A percentile compares a stretch with the other conserved stretches of the same genome.
These are phyloP conservation scores for Rhopalosiphum maidis DNA, from an alignment of 1,140 invertebrate genomes.

Conservation along the genomic window DNA sequence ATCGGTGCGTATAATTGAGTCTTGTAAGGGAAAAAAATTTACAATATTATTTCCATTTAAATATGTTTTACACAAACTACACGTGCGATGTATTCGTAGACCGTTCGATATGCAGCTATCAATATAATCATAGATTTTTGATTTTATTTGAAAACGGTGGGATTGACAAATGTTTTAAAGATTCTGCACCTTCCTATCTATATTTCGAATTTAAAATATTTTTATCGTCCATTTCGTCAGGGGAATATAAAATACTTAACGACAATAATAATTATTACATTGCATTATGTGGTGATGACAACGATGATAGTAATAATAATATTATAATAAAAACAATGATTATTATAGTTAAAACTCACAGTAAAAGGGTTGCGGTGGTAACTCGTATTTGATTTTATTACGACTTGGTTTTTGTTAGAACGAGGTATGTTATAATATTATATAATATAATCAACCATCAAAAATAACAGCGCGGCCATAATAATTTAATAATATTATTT, in stretches of 20 bases:
- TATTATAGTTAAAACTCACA: neutral
- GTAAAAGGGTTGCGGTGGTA: neutral
- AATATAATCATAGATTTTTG: neutral
- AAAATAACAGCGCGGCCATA: neutral
- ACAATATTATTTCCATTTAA: neutral
- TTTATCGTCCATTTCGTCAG: neutral
- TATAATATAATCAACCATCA: neutral
- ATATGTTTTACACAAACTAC: neutral
- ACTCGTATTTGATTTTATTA: neutral
- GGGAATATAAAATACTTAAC: neutral
- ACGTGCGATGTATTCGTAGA: neutral
- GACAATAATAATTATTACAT: neutral
- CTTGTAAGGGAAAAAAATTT: neutral
- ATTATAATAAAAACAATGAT: neutral
- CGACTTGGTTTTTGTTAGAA: neutral
- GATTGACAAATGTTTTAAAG: neutral
- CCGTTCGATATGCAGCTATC: neutral
- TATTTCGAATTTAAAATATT: neutral
- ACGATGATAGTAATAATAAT: constrained; percentile 2
- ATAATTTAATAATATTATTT: neutral
- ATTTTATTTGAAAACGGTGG: neutral
- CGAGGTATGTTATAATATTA: neutral
- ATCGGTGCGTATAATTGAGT: neutral
- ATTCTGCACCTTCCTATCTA: neutral
- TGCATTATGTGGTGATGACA: neutral